These are phyloP conservation scores for Parauchenoglanis punctatus DNA, from an alignment of 2,797 vertebrate genomes.

Conservation along the genomic window DNA sequence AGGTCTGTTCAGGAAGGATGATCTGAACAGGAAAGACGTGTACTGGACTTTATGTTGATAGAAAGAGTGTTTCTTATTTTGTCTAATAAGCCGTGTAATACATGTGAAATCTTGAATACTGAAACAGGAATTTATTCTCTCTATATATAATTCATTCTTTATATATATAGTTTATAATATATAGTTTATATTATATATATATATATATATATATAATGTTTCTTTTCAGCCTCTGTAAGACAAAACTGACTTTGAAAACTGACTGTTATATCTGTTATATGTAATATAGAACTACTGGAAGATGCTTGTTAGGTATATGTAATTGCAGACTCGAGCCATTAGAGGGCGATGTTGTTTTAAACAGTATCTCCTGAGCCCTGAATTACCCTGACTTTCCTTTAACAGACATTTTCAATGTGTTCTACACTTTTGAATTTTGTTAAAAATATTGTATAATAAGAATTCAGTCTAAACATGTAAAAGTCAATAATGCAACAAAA, in stretches of 20 bases:
- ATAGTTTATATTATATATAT: no score
- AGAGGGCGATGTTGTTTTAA: conserved; percentile 66
- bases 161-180: no score
- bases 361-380: neutral
- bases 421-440: neutral
- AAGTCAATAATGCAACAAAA: neutral
- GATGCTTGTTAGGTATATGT: conserved; percentile 23
- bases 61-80: neutral
- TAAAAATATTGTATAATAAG: neutral
- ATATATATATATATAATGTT: no score
- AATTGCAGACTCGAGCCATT: conserved; percentile 47
- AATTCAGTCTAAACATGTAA: neutral
- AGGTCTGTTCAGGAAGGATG: conserved; percentile 5
- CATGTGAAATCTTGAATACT: neutral
- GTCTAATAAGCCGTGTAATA: neutral
- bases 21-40: neutral
- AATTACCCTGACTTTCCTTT: neutral
- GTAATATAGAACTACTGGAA: neutral
- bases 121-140: neutral
- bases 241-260: neutral
- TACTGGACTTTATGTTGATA: neutral
- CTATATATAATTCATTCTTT: no score
- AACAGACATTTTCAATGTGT: neutral
- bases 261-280: neutral
- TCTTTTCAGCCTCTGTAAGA: neutral